These are phyloP conservation scores for Bergia sp. DNA, from an alignment of 92 coral and sea anemone genomes.

Conservation along the genomic window DNA sequence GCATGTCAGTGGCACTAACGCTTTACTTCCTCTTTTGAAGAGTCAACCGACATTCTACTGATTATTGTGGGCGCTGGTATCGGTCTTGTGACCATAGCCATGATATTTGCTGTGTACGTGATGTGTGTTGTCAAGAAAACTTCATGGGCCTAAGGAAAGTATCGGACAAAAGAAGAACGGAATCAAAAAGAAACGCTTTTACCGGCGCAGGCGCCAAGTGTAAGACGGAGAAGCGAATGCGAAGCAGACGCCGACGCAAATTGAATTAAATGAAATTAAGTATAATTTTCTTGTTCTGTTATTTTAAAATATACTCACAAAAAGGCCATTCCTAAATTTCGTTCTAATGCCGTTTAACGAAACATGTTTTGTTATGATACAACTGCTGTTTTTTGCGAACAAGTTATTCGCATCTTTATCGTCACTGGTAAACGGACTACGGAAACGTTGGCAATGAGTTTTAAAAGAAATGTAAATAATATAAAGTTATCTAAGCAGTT, in stretches of 20 bases:
- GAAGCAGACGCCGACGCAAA: not conserved
- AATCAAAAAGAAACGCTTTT: not conserved
- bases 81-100: not conserved
- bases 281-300: too few species aligned
- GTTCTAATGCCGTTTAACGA: too few species aligned
- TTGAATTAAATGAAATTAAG: not conserved
- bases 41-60: not conserved
- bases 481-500: too few species aligned
- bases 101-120: not conserved
- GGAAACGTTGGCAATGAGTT: too few species aligned
- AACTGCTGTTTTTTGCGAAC: too few species aligned
- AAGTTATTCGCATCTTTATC: too few species aligned
- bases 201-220: not conserved
- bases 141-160: not conserved
- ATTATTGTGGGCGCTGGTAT: conserved; percentile 7
- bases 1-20: not conserved
- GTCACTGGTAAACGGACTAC: too few species aligned
- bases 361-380: too few species aligned
- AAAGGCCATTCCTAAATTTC: too few species aligned
- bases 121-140: conserved; percentile 4
- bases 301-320: too few species aligned
- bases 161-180: too few species aligned
- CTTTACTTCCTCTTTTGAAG: not conserved
- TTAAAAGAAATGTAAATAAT: too few species aligned
- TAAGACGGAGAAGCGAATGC: not conserved